Conservation (phyloP, 2,113 vertebrate species). For the Grammomys surdaster region DNA sequence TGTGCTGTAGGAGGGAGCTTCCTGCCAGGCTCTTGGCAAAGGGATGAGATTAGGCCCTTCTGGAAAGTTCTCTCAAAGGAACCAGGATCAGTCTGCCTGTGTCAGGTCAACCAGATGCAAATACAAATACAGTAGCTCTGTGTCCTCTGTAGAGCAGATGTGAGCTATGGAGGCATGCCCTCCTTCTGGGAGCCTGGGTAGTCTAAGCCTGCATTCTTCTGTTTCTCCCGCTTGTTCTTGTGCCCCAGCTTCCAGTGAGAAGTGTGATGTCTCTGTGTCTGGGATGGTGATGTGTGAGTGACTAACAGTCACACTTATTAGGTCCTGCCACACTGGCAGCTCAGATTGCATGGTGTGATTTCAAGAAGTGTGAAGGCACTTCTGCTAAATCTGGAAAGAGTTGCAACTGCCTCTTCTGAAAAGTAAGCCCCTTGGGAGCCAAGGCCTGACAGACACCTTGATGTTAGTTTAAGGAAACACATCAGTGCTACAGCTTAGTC, state of each 20-base stretch:
- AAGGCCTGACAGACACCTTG: background rate
- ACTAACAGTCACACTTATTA: conserved; percentile 84
- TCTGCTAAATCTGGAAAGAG: conserved; percentile 77
- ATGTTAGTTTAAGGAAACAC: background rate
- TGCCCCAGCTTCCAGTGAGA: conserved; percentile 76
- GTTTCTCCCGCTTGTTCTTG: conserved; percentile 37
- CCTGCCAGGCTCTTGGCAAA: background rate
- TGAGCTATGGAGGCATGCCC: conserved; percentile 50
- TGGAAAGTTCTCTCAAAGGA: background rate
- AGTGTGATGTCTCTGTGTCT: conserved; percentile 61
- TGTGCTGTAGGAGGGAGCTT: no score
- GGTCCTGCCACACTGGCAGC: conserved; percentile 76
- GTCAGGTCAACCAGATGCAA: background rate
- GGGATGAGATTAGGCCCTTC: background rate
- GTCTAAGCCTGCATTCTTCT: background rate
- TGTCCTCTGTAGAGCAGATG: background rate
- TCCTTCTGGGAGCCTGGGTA: conserved; percentile 21
- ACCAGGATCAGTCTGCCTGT: background rate
- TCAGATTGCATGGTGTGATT: conserved; percentile 79
- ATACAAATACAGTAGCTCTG: no score
- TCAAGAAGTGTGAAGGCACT: conserved; percentile 75
- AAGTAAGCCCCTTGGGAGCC: conserved; percentile 41
- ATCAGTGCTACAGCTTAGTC: accelerated
- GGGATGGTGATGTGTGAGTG: conserved; percentile 75
- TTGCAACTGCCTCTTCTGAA: conserved; percentile 59